Evolutionary conservation across 2,888 invertebrate species (phyloP), one percentile per base, ranked within the genome.

Genomic region (Ceraclea dissimilis): DNA sequence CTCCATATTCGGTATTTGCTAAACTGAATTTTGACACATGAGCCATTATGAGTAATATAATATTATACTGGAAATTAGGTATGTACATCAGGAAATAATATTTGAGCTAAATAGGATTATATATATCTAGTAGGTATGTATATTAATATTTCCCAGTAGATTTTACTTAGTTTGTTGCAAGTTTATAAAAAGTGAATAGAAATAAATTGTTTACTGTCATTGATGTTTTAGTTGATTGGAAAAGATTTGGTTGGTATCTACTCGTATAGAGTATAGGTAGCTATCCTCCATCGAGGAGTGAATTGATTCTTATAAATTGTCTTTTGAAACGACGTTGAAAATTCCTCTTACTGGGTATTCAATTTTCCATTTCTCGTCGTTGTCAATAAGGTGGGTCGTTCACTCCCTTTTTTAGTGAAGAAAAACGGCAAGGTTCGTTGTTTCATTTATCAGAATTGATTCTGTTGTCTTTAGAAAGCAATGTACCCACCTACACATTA

Each of bases 371-470:
- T 53, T 53, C 47, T 47, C 33, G 20, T 48, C 13, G 33, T 47
- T 53, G 47, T 53, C 53, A 53, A 53, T 47, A 53, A 47, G 53
- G 33, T 43, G 26, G n/a, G 33, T 47, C 48, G 47, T 20, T 48
- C 47, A 18, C 46, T 46, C 46, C 20, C 46, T 20, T 18, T 19
- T 6, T 26, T 8, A 46, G 19, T 46, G 46, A 46, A 46, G 46
- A 46, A 46, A 46, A 46, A 8, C 4, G 19, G 17, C 2, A 4
- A 5, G n/a, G 8, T 46, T 19, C 16, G 8, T 11, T 46, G 46
- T 46, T 60, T 52, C 56, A 61, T 61, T 61, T 61, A 61, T 61
- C 57, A 59, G 57, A 49, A 54, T 61, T 59, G 56, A 46, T 46
- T 46, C 13, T 39, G 39, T 39, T 39, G 39, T 13, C 39, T 39